A percentile compares a stretch with the other conserved stretches of the same genome.
These are phyloP conservation scores for Cephus cinctus DNA, from an alignment of 1,140 invertebrate species.

Conservation along the genomic window DNA sequence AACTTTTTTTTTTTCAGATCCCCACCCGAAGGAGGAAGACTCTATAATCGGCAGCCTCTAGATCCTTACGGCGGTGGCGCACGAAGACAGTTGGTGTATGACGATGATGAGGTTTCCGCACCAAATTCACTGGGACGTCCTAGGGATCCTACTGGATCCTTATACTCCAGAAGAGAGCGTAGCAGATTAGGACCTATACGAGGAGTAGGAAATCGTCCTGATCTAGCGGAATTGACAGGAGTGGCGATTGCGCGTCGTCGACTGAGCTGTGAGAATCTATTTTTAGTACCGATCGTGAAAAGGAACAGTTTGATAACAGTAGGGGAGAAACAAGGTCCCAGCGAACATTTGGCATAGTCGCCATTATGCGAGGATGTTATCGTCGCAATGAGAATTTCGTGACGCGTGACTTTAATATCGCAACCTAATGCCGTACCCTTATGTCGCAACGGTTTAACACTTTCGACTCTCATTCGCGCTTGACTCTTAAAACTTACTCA, in stretches of 20 bases:
- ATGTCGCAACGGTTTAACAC: too few relatives aligned
- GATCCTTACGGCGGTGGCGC: not conserved
- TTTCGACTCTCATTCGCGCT: too few relatives aligned
- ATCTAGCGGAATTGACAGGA: conserved; percentile 8
- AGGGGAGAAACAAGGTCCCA: too few relatives aligned
- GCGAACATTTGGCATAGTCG: too few relatives aligned
- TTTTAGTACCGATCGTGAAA: too few relatives aligned
- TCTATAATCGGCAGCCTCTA: not conserved
- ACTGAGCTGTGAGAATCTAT: conserved; percentile 21
- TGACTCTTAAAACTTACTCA: too few relatives aligned
- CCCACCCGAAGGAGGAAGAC: not conserved
- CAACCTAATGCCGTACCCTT: too few relatives aligned
- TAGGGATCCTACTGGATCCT: not conserved
- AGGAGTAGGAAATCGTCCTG: not conserved
- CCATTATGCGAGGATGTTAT: too few relatives aligned
- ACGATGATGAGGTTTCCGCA: not conserved
- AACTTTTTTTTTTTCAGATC: too few relatives aligned
- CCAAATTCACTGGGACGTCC: not conserved
- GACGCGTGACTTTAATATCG: too few relatives aligned
- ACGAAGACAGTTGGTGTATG: not conserved
- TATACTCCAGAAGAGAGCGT: not conserved
- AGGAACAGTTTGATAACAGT: too few relatives aligned
- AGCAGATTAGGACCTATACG: not conserved
- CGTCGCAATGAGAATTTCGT: too few relatives aligned
- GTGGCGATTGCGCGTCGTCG: conserved; percentile 16